These are phyloP conservation scores for Synanthedon formicaeformis DNA, from an alignment of 2,888 invertebrate species.

Conservation along the genomic window DNA sequence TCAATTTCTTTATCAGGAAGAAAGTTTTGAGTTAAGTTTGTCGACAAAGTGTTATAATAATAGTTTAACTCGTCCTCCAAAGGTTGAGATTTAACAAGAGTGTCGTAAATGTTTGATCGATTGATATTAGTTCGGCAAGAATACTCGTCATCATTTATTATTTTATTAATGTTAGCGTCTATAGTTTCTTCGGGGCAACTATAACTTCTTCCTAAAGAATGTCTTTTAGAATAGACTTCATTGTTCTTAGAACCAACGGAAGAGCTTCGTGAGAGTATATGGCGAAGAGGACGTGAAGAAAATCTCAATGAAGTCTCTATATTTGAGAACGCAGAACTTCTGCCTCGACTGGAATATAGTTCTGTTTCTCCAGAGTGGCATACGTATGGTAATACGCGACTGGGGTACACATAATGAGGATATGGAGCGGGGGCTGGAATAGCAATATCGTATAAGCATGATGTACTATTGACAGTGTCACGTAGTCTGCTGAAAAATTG, in stretches of 20 bases:
- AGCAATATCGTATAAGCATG: constrained; percentile 51
- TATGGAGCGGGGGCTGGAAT: constrained; percentile 26
- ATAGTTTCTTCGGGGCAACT: constrained; percentile 44
- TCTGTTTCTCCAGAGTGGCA: constrained; percentile 2
- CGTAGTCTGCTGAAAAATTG: constrained; percentile 53
- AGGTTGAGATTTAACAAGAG: too few relatives aligned
- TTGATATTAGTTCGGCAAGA: constrained; percentile 25
- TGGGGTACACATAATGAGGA: constrained; percentile 17
- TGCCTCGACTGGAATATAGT: too few relatives aligned
- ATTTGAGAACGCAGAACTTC: too few relatives aligned
- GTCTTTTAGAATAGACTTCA: constrained; percentile 27
- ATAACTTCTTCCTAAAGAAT: constrained; percentile 38
- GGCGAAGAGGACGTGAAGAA: constrained; percentile 28
- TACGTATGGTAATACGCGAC: constrained; percentile 30
- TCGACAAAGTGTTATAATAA: too few relatives aligned
- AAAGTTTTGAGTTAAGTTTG: background rate
- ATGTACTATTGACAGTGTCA: constrained; percentile 32
- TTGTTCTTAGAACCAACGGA: constrained; percentile 32
- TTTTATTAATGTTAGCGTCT: constrained; percentile 36
- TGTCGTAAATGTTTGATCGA: background rate
- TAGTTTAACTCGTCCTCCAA: too few relatives aligned
- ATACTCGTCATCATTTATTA: constrained; percentile 34
- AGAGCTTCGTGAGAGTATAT: constrained; percentile 40
- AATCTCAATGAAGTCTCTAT: too few relatives aligned
- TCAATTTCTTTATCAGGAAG: background rate